These are phyloP conservation scores for Odontomachus brunneus DNA, from an alignment of 1,140 invertebrate genomes.

Conservation along the genomic window DNA sequence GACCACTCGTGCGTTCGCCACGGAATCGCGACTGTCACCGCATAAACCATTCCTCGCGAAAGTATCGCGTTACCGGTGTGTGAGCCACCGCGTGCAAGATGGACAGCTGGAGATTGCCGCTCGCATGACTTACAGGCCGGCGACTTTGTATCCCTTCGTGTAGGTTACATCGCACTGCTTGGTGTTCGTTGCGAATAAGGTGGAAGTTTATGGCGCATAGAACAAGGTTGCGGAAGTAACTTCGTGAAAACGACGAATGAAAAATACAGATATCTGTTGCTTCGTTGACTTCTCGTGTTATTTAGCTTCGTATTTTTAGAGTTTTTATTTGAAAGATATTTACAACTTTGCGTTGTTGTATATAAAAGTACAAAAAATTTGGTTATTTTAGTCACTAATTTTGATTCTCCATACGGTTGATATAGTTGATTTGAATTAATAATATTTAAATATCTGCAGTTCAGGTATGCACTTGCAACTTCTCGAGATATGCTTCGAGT, in stretches of 20 bases:
- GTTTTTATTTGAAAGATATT: not conserved
- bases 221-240: constrained; percentile 19
- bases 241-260: not conserved
- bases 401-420: no score
- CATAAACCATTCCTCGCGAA: constrained; percentile 83
- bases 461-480: not conserved
- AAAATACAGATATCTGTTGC: not conserved
- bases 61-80: constrained; percentile 82
- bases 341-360: no score
- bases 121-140: constrained; percentile 60
- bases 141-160: constrained; percentile 64
- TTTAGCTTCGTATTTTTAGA: not conserved
- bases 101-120: constrained; percentile 64
- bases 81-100: constrained; percentile 46
- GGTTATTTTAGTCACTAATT: no score
- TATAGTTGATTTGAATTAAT: no score
- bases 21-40: constrained; percentile 81
- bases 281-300: not conserved
- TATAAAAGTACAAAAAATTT: not conserved
- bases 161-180: constrained; percentile 29
- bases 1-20: constrained; percentile 76
- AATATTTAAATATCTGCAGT: not conserved
- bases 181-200: constrained; percentile 3
- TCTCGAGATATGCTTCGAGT: not conserved
- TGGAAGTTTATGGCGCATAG: constrained; percentile 17